Percentiles rank a stretch among this genome's conserved stretches.
Evolutionary conservation across 2,888 invertebrate species (phyloP).

Genomic region (Neoascia interrupta): DNA sequence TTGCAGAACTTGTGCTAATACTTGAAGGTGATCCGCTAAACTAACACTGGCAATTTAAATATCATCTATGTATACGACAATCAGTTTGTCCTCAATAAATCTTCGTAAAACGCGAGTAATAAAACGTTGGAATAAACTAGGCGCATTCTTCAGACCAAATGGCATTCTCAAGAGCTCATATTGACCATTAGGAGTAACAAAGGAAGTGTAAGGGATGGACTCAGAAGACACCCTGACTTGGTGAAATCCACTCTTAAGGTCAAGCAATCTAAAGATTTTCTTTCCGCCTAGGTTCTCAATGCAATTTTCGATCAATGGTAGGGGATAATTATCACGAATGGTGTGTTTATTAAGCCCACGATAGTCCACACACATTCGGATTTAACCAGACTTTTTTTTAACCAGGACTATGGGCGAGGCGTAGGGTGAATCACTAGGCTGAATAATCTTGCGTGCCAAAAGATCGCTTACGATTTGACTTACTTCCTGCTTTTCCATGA

Average conservation of each 20-base stretch:
- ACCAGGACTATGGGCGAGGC: constrained; percentile 12
- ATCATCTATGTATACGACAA: constrained; percentile 1
- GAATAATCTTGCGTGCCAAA: not conserved
- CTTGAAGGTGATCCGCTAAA: not conserved
- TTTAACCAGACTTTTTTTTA: constrained; percentile 15
- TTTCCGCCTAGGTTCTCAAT: constrained; percentile 2
- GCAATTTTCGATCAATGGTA: constrained; percentile 19
- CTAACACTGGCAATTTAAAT: not conserved
- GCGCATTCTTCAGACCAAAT: constrained; percentile 4
- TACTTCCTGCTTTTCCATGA: not conserved
- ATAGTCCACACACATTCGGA: constrained; percentile 22
- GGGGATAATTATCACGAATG: constrained; percentile 7
- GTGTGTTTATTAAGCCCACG: constrained; percentile 14
- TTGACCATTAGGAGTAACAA: constrained; percentile 4
- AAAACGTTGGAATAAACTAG: constrained; percentile 4
- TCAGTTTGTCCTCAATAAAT: not conserved
- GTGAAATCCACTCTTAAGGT: constrained; percentile 16
- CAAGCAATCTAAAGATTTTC: not conserved
- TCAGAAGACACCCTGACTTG: constrained; percentile 1
- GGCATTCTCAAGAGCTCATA: not conserved
- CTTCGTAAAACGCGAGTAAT: not conserved
- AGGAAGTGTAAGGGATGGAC: not conserved
- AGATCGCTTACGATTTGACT: constrained; percentile 2
- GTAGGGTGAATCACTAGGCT: constrained; percentile 10
- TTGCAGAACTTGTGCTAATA: not conserved